phyloP scores from a whole-genome alignment of 2,888 invertebrate genomes.

The Adineta ricciae region DNA sequence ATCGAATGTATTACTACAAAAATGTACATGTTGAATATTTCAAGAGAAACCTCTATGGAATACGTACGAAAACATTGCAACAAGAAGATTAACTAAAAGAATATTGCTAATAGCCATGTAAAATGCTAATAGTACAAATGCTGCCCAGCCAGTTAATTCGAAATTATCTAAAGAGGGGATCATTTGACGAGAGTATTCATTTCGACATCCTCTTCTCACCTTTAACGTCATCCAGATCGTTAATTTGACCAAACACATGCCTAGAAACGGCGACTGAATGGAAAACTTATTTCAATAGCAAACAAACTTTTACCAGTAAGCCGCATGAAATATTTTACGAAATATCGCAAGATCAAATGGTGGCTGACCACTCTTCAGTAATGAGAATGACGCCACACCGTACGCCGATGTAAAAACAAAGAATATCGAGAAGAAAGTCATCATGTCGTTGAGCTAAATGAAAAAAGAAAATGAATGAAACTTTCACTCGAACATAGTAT shows the following conservation, averaged over 20 bases:
- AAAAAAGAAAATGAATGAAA: background rate
- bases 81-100: background rate
- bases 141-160: background rate
- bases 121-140: background rate
- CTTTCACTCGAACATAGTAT: background rate
- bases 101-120: constrained; percentile 3
- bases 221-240: background rate
- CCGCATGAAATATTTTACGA: background rate
- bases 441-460: background rate
- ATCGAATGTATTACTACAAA: background rate
- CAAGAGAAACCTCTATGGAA: background rate
- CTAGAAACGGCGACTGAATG: background rate
- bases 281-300: background rate
- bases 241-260: background rate
- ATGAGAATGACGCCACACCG: background rate
- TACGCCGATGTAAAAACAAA: constrained; percentile 6
- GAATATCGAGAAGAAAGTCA: background rate
- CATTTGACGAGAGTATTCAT: background rate
- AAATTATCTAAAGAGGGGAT: background rate
- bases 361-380: background rate
- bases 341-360: background rate
- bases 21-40: background rate
- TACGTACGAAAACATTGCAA: background rate
- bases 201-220: background rate
- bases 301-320: background rate